Evolutionary conservation across 1,140 invertebrate genomes (phyloP), one percentile per base, ranked within the genome.

Genomic region (Calephelis nemesis): DNA sequence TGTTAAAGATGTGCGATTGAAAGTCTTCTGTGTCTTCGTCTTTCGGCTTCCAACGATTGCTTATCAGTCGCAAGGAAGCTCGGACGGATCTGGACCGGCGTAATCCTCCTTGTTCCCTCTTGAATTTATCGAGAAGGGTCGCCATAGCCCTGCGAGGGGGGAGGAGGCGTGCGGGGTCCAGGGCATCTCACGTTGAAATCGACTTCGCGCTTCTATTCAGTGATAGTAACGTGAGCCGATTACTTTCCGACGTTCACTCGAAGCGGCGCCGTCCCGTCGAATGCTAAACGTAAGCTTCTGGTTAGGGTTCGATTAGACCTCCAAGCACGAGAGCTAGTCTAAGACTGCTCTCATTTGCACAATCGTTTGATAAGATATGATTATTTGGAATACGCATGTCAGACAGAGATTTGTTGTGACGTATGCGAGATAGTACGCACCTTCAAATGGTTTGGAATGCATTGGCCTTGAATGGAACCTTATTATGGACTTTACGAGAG

Each of bases 61-160:
- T 92, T 68, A 96, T 94, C 70, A 95, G 84, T 72, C 94, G 93
- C 58, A 96, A 86, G 47, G 95, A 96, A 48, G 95, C 94, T 67
- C 95, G 93, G 74, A 96, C 94, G 47, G 95, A 96, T 74, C 94
- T 93, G 70, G 95, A 94, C 72, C 95, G 93, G 48, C 94, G 94
- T 70, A 95, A 84, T 83, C 91, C 82, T 74, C 82, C 79, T 77
- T 87, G 85, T 76, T 83, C 84, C 77, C 84, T 83, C 79, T 87
- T 87, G 79, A 90, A 86, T 73, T 84, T 93, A 63, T 87, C 84
- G 82, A 90, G 79, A 82, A 91, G 81, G 79, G 84, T 85, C 77
- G 91, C 90, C 90, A 92, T 92, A 83, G 87, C 88, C 86, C 86
- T 81, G 77, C 73, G 74, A 83, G 79, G 85, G 84, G 81, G 71